Conservation (phyloP, 2,113 vertebrate species). For the Forbesichthys agassizii region DNA sequence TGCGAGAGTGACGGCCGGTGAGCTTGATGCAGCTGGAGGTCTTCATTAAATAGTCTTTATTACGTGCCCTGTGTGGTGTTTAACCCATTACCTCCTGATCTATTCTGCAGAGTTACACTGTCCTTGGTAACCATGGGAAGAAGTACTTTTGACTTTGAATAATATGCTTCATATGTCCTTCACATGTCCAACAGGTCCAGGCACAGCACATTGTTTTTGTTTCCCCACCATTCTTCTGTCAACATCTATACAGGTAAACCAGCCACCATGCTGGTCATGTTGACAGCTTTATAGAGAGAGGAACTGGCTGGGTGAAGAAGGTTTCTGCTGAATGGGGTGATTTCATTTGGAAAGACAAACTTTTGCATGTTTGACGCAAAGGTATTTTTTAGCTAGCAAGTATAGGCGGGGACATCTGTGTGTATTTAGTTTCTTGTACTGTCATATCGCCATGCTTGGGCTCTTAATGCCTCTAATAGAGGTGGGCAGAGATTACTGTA, state of each 20-base stretch:
- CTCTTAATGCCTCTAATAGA: background rate
- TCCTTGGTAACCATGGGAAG: no score
- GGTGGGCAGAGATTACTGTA: conserved; percentile 18
- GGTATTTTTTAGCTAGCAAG: conserved; percentile 27
- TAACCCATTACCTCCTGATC: no score
- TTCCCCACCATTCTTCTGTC: conserved; percentile 27
- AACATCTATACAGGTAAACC: conserved; percentile 46
- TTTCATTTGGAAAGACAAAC: conserved; percentile 58
- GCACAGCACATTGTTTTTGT: no score
- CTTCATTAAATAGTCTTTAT: background rate
- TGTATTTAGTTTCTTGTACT: conserved; percentile 29
- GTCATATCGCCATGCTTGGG: conserved; percentile 12
- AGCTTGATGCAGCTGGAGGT: conserved; percentile 34
- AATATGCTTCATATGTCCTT: no score
- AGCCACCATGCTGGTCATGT: conserved; percentile 57
- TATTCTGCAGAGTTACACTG: no score
- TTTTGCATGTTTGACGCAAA: conserved; percentile 33
- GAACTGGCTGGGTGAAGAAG: conserved; percentile 5
- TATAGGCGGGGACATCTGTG: conserved; percentile 6
- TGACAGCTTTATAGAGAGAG: conserved; percentile 61
- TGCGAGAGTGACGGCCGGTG: conserved; percentile 40
- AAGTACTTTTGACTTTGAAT: no score
- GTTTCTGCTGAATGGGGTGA: conserved; percentile 35
- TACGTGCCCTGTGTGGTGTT: no score
- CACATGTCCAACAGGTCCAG: no score